Conservation (phyloP, 2,113 vertebrate genomes). For the Calonectris borealis region DNA sequence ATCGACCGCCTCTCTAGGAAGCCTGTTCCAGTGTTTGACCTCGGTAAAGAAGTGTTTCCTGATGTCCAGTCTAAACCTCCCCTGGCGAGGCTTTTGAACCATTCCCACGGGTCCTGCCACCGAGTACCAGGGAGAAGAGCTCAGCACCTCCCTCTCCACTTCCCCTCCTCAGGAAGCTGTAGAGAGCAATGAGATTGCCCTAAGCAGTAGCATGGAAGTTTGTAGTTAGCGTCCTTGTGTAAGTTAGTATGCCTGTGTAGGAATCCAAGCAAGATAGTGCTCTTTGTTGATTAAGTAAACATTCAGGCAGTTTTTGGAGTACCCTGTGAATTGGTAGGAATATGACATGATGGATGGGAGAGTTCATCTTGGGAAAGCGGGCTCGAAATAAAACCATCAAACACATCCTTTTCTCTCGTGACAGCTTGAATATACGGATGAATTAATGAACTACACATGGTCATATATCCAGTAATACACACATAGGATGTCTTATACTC, state of each 20-base stretch:
- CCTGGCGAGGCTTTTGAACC: not conserved
- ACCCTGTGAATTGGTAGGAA: not conserved
- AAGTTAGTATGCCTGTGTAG: not conserved
- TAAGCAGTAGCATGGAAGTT: not conserved
- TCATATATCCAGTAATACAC: not conserved
- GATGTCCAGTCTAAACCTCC: not conserved
- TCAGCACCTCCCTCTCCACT: fast-evolving
- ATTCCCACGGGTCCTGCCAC: fast-evolving
- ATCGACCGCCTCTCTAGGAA: not conserved
- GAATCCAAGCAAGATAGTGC: not conserved
- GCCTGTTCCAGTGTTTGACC: not conserved
- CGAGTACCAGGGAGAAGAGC: not conserved
- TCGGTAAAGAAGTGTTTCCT: not conserved
- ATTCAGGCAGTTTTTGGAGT: not conserved
- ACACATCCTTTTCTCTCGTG: not conserved
- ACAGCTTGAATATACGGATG: not conserved
- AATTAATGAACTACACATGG: not conserved
- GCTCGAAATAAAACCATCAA: not conserved
- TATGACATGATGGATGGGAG: not conserved
- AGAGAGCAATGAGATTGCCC: not conserved
- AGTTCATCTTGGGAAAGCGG: not conserved
- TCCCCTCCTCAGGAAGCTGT: not conserved
- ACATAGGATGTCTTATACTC: not conserved
- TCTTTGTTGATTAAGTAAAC: not conserved
- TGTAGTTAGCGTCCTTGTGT: not conserved